A percentile compares a stretch with the other conserved stretches of the same genome.
Evolutionary conservation across 2,888 invertebrate genomes (phyloP).

Genomic region (Zeuzera pyrina): DNA sequence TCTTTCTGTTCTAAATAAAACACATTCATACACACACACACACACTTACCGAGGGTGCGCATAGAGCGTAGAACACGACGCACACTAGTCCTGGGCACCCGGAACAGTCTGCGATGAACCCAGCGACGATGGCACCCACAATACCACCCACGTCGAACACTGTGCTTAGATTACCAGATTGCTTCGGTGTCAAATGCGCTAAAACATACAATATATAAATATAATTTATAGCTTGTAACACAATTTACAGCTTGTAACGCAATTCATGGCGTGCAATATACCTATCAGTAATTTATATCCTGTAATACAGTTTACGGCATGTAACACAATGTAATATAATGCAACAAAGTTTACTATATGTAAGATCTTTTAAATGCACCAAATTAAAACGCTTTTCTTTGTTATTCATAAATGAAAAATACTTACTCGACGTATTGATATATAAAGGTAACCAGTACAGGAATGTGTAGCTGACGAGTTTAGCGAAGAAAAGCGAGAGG

Average conservation of each 20-base stretch:
- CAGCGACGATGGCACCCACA: slow-evolving; percentile 90
- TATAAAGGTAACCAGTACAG: slow-evolving; percentile 96
- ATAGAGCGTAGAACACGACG: slow-evolving; percentile 81
- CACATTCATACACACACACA: too few relatives aligned
- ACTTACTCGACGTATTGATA: slow-evolving; percentile 88
- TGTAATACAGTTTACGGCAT: too few relatives aligned
- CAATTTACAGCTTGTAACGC: too few relatives aligned
- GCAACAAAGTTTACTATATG: too few relatives aligned
- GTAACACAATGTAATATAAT: too few relatives aligned
- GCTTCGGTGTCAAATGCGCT: slow-evolving; percentile 78
- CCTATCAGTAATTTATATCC: too few relatives aligned
- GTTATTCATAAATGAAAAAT: too few relatives aligned
- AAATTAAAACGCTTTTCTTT: too few relatives aligned
- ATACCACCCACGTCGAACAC: slow-evolving; percentile 94
- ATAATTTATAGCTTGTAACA: too few relatives aligned
- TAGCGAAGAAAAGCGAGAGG: slow-evolving; percentile 94
- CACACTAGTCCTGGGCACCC: slow-evolving; percentile 93
- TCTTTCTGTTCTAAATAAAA: too few relatives aligned
- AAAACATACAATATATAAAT: slow-evolving; percentile 3
- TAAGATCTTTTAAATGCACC: too few relatives aligned
- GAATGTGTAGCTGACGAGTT: slow-evolving; percentile 97
- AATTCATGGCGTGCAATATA: too few relatives aligned
- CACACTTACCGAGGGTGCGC: slow-evolving; percentile 84
- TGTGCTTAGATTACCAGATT: slow-evolving; percentile 85
- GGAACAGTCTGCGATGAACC: slow-evolving; percentile 85